Evolutionary conservation across 2,797 vertebrate species (phyloP).

Genomic region (Spinus olivaceus): DNA sequence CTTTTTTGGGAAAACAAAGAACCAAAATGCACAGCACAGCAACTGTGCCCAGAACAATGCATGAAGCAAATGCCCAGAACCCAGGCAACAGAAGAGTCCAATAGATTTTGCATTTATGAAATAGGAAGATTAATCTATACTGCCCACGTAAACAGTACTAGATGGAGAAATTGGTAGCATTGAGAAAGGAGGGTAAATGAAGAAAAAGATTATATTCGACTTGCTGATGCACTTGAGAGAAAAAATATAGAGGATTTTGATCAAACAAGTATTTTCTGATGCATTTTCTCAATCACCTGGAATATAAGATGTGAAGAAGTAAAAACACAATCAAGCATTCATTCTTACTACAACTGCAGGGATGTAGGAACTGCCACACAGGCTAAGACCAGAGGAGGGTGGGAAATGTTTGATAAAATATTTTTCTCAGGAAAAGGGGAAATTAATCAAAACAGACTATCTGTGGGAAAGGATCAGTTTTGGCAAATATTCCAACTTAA

Average conservation of each 20-base stretch:
- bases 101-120: not conserved
- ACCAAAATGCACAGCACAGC: not conserved
- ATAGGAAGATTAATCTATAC: not conserved
- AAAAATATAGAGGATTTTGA: not conserved
- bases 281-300: not conserved
- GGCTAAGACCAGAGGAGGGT: constrained; percentile 22
- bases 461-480: constrained; percentile 55
- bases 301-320: not conserved
- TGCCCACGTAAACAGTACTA: not conserved
- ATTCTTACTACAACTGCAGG: not conserved
- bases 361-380: not conserved
- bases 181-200: not conserved
- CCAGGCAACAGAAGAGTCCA: not conserved
- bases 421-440: constrained; percentile 55
- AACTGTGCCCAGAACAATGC: not conserved
- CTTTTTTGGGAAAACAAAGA: not conserved
- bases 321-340: not conserved
- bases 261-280: not conserved
- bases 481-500: constrained; percentile 23
- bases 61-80: not conserved
- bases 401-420: constrained; percentile 57
- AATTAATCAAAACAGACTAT: constrained; percentile 62
- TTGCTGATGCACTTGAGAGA: not conserved
- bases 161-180: not conserved
- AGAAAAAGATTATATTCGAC: not conserved